phyloP scores from a whole-genome alignment of 2,113 vertebrate genomes.

The Chlamydotis undulata region DNA sequence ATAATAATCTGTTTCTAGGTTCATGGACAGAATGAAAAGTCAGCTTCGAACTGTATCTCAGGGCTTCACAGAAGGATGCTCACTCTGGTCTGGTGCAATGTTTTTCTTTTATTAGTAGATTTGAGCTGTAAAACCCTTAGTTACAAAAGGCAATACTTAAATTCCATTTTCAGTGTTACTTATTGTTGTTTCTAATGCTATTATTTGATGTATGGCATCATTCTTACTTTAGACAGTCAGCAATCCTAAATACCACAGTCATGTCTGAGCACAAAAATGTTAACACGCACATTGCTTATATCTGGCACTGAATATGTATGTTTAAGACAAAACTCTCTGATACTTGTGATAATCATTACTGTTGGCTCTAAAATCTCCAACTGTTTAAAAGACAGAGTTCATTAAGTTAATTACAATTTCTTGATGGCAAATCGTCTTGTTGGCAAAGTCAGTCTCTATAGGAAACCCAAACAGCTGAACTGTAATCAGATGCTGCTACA shows the following conservation, averaged over 20 bases:
- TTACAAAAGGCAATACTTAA: neutral
- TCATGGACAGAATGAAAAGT: conserved; percentile 25
- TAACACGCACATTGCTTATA: conserved; percentile 43
- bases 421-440: conserved; percentile 43
- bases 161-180: conserved; percentile 25
- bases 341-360: conserved; percentile 27
- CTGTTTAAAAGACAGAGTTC: conserved; percentile 62
- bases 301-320: conserved; percentile 14
- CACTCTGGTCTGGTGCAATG: neutral
- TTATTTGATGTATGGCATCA: conserved; percentile 21
- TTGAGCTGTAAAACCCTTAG: neutral
- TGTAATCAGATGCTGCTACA: conserved; percentile 26
- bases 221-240: neutral
- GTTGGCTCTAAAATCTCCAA: conserved; percentile 47
- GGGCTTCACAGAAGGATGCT: conserved; percentile 13
- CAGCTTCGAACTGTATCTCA: neutral
- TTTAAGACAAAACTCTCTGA: conserved; percentile 50
- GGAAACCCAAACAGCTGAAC: conserved; percentile 40
- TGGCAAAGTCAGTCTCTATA: conserved; percentile 32
- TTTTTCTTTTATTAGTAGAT: conserved; percentile 15
- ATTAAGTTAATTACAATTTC: conserved; percentile 72
- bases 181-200: conserved; percentile 8
- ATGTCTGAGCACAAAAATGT: neutral
- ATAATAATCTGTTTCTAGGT: neutral
- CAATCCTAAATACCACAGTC: conserved; percentile 3